These are phyloP conservation scores for Oreochromis tanganicae DNA, from an alignment of 2,113 vertebrate genomes.

Conservation along the genomic window DNA sequence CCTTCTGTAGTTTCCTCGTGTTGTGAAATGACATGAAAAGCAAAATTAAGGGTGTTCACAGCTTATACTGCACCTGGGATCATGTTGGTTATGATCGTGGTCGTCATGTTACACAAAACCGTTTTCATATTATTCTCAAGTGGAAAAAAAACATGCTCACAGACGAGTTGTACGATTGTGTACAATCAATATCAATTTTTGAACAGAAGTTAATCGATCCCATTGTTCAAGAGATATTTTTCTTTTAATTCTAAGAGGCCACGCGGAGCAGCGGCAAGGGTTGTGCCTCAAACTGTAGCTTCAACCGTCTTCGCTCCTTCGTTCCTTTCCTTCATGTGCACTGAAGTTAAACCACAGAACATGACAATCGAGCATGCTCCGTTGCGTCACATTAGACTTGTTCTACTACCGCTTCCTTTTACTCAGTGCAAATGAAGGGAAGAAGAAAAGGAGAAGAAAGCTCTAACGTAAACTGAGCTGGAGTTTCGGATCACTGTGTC, in stretches of 20 bases:
- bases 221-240: slow-evolving; percentile 22
- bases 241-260: slow-evolving; percentile 26
- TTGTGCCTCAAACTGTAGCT: slow-evolving; percentile 16
- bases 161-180: slow-evolving; percentile 67
- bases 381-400: not conserved
- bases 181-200: slow-evolving; percentile 66
- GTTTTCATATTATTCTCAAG: slow-evolving; percentile 60
- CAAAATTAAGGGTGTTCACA: slow-evolving; percentile 26
- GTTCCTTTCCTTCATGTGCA: slow-evolving; percentile 49
- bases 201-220: slow-evolving; percentile 38
- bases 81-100: slow-evolving; percentile 17
- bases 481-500: slow-evolving; percentile 44
- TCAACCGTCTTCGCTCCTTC: not conserved
- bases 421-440: slow-evolving; percentile 39
- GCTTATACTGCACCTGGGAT: slow-evolving; percentile 39
- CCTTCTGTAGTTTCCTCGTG: not conserved
- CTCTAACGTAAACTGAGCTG: not conserved
- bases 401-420: not conserved
- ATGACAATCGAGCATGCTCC: not conserved
- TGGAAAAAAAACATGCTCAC: slow-evolving; percentile 75
- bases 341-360: slow-evolving; percentile 4
- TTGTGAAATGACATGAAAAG: slow-evolving; percentile 47
- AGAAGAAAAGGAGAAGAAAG: slow-evolving; percentile 21
- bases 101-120: slow-evolving; percentile 58
- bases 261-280: slow-evolving; percentile 4